Evolutionary conservation across 2,113 vertebrate genomes (phyloP).

Genomic region (Apodemus sylvaticus): DNA sequence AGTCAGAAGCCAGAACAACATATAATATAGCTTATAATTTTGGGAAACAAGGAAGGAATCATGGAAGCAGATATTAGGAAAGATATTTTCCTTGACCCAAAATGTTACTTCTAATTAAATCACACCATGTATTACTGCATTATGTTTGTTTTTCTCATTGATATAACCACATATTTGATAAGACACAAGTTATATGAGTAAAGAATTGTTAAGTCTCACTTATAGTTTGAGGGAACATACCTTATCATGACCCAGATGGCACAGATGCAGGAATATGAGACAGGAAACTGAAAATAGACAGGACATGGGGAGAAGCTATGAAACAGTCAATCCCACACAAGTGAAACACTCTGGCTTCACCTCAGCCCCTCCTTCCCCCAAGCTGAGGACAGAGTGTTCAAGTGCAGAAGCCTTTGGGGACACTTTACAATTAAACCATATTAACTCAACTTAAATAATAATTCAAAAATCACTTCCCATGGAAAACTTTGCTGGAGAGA

Average conservation of each 20-base stretch:
- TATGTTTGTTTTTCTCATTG: neutral
- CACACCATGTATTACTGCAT: neutral
- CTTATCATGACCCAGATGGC: neutral
- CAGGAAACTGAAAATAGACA: neutral
- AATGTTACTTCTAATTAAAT: neutral
- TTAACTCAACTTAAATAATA: neutral
- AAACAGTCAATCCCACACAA: neutral
- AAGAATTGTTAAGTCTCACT: neutral
- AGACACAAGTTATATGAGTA: neutral
- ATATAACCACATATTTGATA: neutral
- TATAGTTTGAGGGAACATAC: neutral
- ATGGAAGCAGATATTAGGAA: neutral
- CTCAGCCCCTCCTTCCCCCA: neutral
- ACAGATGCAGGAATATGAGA: neutral
- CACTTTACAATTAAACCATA: neutral
- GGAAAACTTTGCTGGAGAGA: neutral
- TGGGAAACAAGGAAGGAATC: neutral
- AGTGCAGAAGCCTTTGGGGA: neutral
- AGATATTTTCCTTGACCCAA: neutral
- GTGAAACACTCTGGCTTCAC: neutral
- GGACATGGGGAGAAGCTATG: neutral
- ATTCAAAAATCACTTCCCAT: conserved; percentile 4
- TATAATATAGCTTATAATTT: neutral
- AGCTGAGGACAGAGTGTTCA: neutral
- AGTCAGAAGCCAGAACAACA: neutral